These are phyloP conservation scores for Maniola hyperantus DNA, from an alignment of 2,888 invertebrate species.

Conservation along the genomic window DNA sequence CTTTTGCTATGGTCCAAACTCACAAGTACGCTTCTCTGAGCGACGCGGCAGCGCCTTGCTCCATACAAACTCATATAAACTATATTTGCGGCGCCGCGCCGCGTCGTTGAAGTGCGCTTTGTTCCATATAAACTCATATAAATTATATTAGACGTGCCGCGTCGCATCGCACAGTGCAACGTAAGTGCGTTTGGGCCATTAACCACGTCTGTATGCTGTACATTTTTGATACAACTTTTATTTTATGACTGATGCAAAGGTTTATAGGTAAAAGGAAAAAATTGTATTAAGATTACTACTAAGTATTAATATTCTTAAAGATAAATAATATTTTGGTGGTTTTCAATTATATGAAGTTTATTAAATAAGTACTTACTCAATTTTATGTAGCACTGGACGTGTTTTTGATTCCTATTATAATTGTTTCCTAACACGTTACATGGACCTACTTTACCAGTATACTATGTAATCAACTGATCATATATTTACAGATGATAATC, in stretches of 20 bases:
- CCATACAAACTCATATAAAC: no score
- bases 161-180: no score
- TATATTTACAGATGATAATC: slow-evolving; percentile 21
- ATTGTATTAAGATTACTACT: slow-evolving; percentile 1
- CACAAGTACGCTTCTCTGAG: no score
- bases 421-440: slow-evolving; percentile 32
- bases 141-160: no score
- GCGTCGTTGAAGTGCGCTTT: no score
- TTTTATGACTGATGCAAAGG: slow-evolving; percentile 3
- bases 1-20: no score
- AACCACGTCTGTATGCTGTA: not conserved
- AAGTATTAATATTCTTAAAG: slow-evolving; percentile 17
- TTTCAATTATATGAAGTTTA: slow-evolving; percentile 23
- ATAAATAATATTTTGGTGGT: slow-evolving; percentile 26
- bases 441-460: slow-evolving; percentile 25
- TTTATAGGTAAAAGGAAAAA: not conserved
- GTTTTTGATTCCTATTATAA: slow-evolving; percentile 32
- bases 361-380: slow-evolving; percentile 20
- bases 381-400: slow-evolving; percentile 31
- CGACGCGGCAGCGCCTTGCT: no score
- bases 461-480: slow-evolving; percentile 25
- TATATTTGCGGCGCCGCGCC: no score
- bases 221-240: slow-evolving; percentile 12
- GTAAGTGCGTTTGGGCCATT: no score
- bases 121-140: no score